Conservation (phyloP, 1,140 invertebrate species). For the Plodia interpunctella region DNA sequence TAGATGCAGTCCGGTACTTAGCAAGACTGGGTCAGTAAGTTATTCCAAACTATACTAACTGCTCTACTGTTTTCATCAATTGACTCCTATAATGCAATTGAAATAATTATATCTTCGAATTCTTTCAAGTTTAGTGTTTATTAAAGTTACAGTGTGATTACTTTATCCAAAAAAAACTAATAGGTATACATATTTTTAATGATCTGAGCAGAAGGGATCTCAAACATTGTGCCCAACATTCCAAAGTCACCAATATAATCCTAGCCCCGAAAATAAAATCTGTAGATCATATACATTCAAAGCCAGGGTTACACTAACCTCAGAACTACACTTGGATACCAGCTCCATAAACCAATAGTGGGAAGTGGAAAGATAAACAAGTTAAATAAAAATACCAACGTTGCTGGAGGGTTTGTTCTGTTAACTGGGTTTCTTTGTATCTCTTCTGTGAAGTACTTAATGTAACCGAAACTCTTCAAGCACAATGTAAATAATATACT, state of each 20-base stretch:
- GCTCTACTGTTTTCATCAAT: not conserved
- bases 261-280: too few relatives aligned
- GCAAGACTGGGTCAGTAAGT: not conserved
- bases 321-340: not conserved
- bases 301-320: not conserved
- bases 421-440: slow-evolving; percentile 5
- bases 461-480: not conserved
- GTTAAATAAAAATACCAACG: slow-evolving; percentile 1
- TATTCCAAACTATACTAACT: not conserved
- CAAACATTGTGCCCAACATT: too few relatives aligned
- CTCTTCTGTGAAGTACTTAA: not conserved
- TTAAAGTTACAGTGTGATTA: too few relatives aligned
- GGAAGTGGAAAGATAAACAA: slow-evolving; percentile 5
- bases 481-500: not conserved
- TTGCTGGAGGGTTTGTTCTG: slow-evolving; percentile 1
- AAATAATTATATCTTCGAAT: too few relatives aligned
- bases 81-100: too few relatives aligned
- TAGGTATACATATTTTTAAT: too few relatives aligned
- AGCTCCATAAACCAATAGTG: slow-evolving; percentile 1
- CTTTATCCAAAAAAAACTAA: too few relatives aligned
- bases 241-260: too few relatives aligned
- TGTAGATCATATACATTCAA: not conserved
- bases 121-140: too few relatives aligned
- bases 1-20: not conserved
- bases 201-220: too few relatives aligned